Evolutionary conservation across 2,888 invertebrate genomes (phyloP).

Genomic region (Celastrina argiolus): DNA sequence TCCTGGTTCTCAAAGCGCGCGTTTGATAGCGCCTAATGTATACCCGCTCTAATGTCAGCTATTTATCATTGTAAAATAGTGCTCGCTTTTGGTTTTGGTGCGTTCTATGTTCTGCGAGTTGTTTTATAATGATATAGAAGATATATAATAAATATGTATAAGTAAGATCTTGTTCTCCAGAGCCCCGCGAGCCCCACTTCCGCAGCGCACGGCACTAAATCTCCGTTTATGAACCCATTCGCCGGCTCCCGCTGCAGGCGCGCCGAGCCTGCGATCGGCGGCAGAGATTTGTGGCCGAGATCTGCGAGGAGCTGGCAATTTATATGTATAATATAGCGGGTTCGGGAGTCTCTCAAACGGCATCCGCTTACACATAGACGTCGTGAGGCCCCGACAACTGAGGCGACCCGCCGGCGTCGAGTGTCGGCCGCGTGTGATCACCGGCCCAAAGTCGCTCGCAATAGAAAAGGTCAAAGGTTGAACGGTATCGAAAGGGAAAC

Average conservation of each 20-base stretch:
- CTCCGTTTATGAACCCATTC: slow-evolving; percentile 6
- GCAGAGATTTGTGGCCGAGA: not conserved
- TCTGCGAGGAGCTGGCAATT: not conserved
- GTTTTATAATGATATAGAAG: too few species aligned
- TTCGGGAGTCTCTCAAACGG: not conserved
- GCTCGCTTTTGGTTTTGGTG: too few species aligned
- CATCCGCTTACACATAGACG: not conserved
- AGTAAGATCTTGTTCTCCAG: too few species aligned
- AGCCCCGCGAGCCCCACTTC: not conserved
- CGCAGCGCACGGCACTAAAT: not conserved
- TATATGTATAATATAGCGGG: not conserved
- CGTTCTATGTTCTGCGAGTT: too few species aligned
- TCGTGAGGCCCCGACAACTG: not conserved
- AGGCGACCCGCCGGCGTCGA: not conserved
- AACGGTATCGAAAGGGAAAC: slow-evolving; percentile 12
- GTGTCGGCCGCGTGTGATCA: not conserved
- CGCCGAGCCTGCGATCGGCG: slow-evolving; percentile 7
- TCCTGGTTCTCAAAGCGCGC: too few species aligned
- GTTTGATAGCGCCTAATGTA: too few species aligned
- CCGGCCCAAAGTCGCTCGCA: not conserved
- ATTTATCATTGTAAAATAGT: too few species aligned
- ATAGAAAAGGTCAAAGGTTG: not conserved
- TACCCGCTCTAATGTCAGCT: too few species aligned
- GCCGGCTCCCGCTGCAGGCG: not conserved
- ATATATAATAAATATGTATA: too few species aligned